A percentile compares a stretch with the other conserved stretches of the same genome.
Conservation (phyloP, 2,888 invertebrate genomes). For the Ichneumon xanthorius region DNA sequence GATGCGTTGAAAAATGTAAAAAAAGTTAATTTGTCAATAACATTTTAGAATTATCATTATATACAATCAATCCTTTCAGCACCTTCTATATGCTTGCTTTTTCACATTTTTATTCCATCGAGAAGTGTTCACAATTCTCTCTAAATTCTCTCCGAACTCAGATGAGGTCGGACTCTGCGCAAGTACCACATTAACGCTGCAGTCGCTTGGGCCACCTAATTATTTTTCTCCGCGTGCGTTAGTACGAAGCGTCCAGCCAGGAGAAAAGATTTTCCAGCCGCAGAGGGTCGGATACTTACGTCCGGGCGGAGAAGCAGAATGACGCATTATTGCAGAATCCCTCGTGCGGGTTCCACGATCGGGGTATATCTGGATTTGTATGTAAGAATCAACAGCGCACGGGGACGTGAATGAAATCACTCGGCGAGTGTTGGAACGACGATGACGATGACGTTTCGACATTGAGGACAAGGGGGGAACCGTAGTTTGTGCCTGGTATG, state of each 20-base stretch:
- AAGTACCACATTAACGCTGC: too few relatives aligned
- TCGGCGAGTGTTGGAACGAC: slow-evolving; percentile 43
- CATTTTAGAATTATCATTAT: too few relatives aligned
- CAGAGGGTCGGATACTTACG: neutral
- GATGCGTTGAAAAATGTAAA: too few relatives aligned
- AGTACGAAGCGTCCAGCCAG: neutral
- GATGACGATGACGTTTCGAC: slow-evolving; percentile 65
- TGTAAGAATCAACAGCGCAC: slow-evolving; percentile 45
- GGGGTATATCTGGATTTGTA: slow-evolving; percentile 29
- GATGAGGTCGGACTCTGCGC: too few relatives aligned
- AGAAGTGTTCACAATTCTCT: too few relatives aligned
- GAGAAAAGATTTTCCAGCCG: neutral
- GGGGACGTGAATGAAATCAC: slow-evolving; percentile 39
- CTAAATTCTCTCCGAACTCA: too few relatives aligned
- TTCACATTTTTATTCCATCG: too few relatives aligned
- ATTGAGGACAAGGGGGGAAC: slow-evolving; percentile 15
- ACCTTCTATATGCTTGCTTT: too few relatives aligned
- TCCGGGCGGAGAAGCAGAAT: slow-evolving; percentile 5
- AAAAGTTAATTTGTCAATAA: too few relatives aligned
- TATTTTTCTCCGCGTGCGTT: neutral
- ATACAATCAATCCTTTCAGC: too few relatives aligned
- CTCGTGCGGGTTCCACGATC: slow-evolving; percentile 25
- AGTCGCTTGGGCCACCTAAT: neutral
- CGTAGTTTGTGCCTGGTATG: slow-evolving; percentile 46
- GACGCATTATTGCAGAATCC: slow-evolving; percentile 41